These are phyloP conservation scores for Lucifuga dentata DNA, from an alignment of 2,113 vertebrate genomes.

Conservation along the genomic window DNA sequence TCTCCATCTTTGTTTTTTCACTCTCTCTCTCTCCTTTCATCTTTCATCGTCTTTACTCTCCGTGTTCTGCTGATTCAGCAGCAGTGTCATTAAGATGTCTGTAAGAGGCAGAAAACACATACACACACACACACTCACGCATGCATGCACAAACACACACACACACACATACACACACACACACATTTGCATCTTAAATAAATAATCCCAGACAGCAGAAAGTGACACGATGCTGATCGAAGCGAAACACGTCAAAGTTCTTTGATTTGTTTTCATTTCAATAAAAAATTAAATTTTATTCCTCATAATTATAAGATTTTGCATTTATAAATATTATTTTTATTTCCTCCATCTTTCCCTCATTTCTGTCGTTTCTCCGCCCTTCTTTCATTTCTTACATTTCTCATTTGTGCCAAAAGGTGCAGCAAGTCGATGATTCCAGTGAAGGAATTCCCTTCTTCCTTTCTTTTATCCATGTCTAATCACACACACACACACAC, in stretches of 20 bases:
- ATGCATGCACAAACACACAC: slow-evolving; percentile 7
- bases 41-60: slow-evolving; percentile 60
- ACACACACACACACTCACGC: not conserved
- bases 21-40: slow-evolving; percentile 31
- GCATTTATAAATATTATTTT: too few relatives aligned
- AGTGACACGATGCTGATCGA: slow-evolving; percentile 68
- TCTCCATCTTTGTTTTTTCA: slow-evolving; percentile 5
- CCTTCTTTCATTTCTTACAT: too few relatives aligned
- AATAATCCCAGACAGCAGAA: slow-evolving; percentile 33
- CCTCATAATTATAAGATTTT: too few relatives aligned
- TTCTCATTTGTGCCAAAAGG: too few relatives aligned
- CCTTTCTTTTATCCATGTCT: not conserved
- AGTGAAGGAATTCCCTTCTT: not conserved
- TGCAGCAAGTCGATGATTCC: too few relatives aligned
- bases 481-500: not conserved
- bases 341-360: too few relatives aligned
- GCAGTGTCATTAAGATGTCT: slow-evolving; percentile 67
- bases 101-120: slow-evolving; percentile 43
- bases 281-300: too few relatives aligned
- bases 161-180: slow-evolving; percentile 31
- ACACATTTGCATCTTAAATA: slow-evolving; percentile 67
- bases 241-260: slow-evolving; percentile 58
- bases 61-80: slow-evolving; percentile 70
- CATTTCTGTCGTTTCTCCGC: too few relatives aligned
- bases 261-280: too few relatives aligned